Conservation (phyloP, 2,888 invertebrate genomes). For the Agrochola litura region DNA sequence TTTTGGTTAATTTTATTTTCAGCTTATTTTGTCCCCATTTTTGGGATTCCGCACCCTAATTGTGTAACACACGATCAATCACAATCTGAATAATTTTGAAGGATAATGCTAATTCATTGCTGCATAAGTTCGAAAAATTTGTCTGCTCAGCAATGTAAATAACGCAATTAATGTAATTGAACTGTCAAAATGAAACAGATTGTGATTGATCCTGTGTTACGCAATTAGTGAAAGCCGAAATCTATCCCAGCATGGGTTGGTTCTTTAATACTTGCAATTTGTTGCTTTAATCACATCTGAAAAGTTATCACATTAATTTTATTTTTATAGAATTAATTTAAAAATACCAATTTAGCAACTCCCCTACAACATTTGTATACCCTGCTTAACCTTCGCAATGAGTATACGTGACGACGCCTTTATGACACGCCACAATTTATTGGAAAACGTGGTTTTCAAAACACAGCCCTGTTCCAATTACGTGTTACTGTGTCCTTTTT, state of each 20-base stretch:
- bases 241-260: not conserved
- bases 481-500: conserved; percentile 51
- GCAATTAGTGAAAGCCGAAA: not conserved
- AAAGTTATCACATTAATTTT: not conserved
- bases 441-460: conserved; percentile 79
- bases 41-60: not conserved
- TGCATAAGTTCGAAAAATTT: no score
- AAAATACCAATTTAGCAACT: conserved; percentile 33
- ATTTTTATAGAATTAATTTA: conserved; percentile 10
- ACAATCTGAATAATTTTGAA: no score
- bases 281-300: not conserved
- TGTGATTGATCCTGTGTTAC: no score
- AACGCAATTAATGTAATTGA: no score
- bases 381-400: conserved; percentile 74
- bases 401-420: conserved; percentile 78
- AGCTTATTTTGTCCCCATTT: not conserved
- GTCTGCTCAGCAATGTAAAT: no score
- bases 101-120: no score
- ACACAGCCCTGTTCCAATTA: conserved; percentile 70
- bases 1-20: not conserved
- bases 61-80: no score
- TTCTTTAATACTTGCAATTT: not conserved
- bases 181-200: no score
- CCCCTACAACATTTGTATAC: conserved; percentile 54
- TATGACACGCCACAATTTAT: conserved; percentile 81